These are phyloP conservation scores for Petaurus breviceps DNA, from an alignment of 2,113 vertebrate species.

Conservation along the genomic window DNA sequence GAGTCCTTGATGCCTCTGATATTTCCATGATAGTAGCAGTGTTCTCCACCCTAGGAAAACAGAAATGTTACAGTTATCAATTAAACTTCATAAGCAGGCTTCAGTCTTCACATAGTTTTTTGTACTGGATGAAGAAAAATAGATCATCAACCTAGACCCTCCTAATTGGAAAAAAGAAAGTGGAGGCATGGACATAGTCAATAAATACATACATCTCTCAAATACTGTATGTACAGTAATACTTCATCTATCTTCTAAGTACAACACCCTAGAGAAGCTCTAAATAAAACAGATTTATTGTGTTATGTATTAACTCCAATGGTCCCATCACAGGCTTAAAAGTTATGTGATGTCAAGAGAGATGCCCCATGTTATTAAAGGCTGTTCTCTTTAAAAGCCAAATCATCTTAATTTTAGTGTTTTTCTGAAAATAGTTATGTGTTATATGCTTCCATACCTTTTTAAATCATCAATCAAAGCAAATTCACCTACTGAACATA, in stretches of 20 bases:
- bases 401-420: not conserved
- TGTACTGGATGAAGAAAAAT: not conserved
- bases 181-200: not conserved
- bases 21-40: slow-evolving; percentile 97
- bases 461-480: not conserved
- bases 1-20: slow-evolving; percentile 92
- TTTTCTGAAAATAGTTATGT: not conserved
- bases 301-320: slow-evolving; percentile 86
- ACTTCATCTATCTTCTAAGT: not conserved
- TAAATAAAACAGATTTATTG: slow-evolving; percentile 86
- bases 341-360: slow-evolving; percentile 45
- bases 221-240: not conserved
- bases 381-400: not conserved
- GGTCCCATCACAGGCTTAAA: slow-evolving; percentile 94
- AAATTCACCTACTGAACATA: not conserved
- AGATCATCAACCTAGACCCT: not conserved
- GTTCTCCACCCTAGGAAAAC: slow-evolving; percentile 92
- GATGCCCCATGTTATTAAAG: not conserved
- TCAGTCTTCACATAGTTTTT: not conserved
- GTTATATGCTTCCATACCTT: not conserved
- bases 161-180: not conserved
- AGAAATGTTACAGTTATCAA: slow-evolving; percentile 57
- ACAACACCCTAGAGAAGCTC: not conserved
- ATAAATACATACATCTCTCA: not conserved
- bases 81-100: not conserved